These are phyloP conservation scores for Takifugu rubripes DNA, from an alignment of 2,797 vertebrate genomes.

Conservation along the genomic window DNA sequence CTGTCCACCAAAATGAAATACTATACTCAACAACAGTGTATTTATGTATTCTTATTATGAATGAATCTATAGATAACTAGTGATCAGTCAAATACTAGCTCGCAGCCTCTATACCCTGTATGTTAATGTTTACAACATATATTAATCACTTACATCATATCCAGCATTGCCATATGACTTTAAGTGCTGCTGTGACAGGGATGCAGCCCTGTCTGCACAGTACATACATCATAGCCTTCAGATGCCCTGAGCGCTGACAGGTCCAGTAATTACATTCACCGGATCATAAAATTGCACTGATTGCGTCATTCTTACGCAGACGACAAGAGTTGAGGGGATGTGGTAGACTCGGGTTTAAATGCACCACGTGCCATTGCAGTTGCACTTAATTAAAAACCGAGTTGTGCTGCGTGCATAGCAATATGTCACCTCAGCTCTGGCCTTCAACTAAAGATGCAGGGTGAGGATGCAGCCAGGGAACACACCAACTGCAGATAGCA, in stretches of 20 bases:
- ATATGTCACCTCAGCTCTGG: slow-evolving; percentile 38
- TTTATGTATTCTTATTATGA: too few species aligned
- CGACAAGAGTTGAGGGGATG: slow-evolving; percentile 14
- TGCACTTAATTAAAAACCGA: slow-evolving; percentile 64
- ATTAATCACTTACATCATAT: slow-evolving; percentile 17
- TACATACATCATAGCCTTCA: slow-evolving; percentile 46
- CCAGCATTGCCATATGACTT: slow-evolving; percentile 8
- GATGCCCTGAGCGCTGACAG: slow-evolving; percentile 54
- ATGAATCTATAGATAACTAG: too few species aligned
- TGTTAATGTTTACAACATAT: slow-evolving; percentile 10
- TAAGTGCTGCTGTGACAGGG: slow-evolving; percentile 7
- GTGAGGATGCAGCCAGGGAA: neutral
- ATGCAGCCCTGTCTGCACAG: slow-evolving; percentile 17
- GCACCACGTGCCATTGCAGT: slow-evolving; percentile 53
- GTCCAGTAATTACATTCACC: slow-evolving; percentile 65
- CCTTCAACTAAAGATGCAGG: slow-evolving; percentile 16
- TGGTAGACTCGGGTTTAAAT: slow-evolving; percentile 43
- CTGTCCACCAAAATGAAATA: too few species aligned
- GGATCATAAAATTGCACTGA: slow-evolving; percentile 67
- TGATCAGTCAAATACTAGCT: too few species aligned
- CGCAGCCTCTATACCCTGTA: too few species aligned
- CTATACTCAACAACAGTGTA: too few species aligned
- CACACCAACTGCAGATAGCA: neutral
- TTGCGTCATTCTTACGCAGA: slow-evolving; percentile 61
- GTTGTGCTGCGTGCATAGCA: slow-evolving; percentile 35